phyloP scores from a whole-genome alignment of 2,888 invertebrate genomes.

The Lagria hirta region DNA sequence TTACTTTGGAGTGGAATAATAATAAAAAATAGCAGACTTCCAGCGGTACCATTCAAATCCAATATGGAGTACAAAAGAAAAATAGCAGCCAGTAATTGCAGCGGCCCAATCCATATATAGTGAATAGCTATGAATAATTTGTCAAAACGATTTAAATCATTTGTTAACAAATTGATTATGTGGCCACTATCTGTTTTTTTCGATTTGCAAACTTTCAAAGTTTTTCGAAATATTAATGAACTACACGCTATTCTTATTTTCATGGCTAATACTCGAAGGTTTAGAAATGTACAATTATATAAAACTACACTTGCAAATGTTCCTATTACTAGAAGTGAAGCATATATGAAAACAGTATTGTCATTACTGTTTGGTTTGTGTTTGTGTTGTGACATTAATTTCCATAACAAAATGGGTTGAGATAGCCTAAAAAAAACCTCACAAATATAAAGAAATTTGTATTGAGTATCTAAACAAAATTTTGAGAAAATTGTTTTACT shows the following conservation, averaged over 20 bases:
- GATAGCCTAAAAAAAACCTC: slow-evolving; percentile 18
- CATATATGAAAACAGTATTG: slow-evolving; percentile 71
- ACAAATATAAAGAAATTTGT: background rate
- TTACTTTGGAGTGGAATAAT: too few species aligned
- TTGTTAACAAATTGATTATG: slow-evolving; percentile 60
- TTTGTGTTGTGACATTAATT: slow-evolving; percentile 60
- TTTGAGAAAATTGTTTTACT: too few species aligned
- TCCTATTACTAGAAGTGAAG: slow-evolving; percentile 68
- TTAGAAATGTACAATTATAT: slow-evolving; percentile 87
- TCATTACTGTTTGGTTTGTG: slow-evolving; percentile 48
- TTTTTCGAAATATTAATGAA: slow-evolving; percentile 77
- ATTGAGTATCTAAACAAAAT: slow-evolving; percentile 4
- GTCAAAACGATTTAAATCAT: slow-evolving; percentile 82
- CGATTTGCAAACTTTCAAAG: slow-evolving; percentile 66
- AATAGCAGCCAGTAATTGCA: slow-evolving; percentile 71
- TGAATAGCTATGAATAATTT: slow-evolving; percentile 74
- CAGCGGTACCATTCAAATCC: too few species aligned
- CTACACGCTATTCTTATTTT: slow-evolving; percentile 78
- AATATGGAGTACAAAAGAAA: slow-evolving; percentile 64
- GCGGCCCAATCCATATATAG: slow-evolving; percentile 75
- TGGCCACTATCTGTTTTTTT: too few species aligned
- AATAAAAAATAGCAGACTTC: too few species aligned
- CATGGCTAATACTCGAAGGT: slow-evolving; percentile 78
- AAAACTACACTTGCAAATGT: slow-evolving; percentile 69
- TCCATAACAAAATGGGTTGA: slow-evolving; percentile 27